Base-by-base conservation (phyloP, 2,113 vertebrate genomes). In the human region DNA sequence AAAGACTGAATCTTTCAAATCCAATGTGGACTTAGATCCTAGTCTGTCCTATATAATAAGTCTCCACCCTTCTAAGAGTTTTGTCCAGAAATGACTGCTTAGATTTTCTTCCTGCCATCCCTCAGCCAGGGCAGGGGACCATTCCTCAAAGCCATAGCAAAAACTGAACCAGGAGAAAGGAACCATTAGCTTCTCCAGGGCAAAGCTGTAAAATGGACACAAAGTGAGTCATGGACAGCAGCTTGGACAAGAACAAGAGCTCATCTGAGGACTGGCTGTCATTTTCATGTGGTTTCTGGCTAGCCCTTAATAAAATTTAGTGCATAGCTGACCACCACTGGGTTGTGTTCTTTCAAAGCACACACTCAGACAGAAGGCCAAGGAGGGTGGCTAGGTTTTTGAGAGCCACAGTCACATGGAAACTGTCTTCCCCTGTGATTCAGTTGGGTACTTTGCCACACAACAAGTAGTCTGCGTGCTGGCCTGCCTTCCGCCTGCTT, bases 261-360 rank as follows among this genome's bases (percentile, higher is more conserved):
- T 91, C 79, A 40, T 59, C 59, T 68, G 30, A 70, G 83, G n/a
- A 9, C 55, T 61, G 1, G 0, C 61, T 76, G 35, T 76, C 61
- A 85, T 55, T 76, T 55, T 61, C 66, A 50, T 27, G 70, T 35
- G 79, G 92, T 68, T 97, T 95, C 80, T 80, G 84, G 92, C 35
- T 92, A 95, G 52, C 2, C 32, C 35, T 50, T 23, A 35, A 78
- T 85, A 68, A 91, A 93, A 85, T 4, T 52, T 86, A 59, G 4
- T 1, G 13, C 75, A 23, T 57, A 93, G 64, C 82, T 95, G 70
- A 97, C 86, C 72, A 25, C 0, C 0, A 32, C 59, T 89, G 78
- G 55, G 92, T 61, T 91, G 50, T 88, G 40, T 94, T 70, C 80
- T 85, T 84, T 86, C 20, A 82, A 94, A 92, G 93, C 11, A n/a